Base-by-base conservation (phyloP, 1,140 invertebrate species). In the Cydia pomonella region DNA sequence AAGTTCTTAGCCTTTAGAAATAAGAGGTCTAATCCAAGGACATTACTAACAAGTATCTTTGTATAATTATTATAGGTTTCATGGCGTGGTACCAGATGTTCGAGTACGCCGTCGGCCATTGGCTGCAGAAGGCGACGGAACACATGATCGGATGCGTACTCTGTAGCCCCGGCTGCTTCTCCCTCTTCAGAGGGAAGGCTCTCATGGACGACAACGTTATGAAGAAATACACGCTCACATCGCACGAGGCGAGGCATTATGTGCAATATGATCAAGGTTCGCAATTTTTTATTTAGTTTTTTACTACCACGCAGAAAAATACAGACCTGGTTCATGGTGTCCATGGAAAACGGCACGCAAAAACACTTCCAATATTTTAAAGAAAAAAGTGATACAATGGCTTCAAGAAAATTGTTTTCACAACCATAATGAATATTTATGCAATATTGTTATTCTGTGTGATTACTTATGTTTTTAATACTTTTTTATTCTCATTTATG, bases 61-160 rank as follows among this genome's bases (percentile, higher is more conserved):
- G 29, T 75, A 6, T 53, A 59, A 9, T 10, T 27, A 27, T 74
- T 84, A 44, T 75, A 96, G 98, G 98, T 74, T 97, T 98, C 10
- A 99, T 99, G 98, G 98, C 98, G 25, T 99, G 98, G 98, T 99
- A 99, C 88, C 98, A 99, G 90, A 96, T 97, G 93, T 99, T 99
- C 92, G 98, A 99, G 91, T 99, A 99, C 83, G 98, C 98, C 29
- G 98, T 99, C 90, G 98, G 98, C 79, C 98, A 99, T 96, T 99
- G 98, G 98, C 96, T 99, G 73, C 98, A 99, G 94, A 99, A 99
- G 87, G 98, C 98, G 27, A 98, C 98, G 0, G 98, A 99, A 91
- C 98, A 99, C 86, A 98, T 99, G 95, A 98, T 98, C 84, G 98
- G 96, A 6, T 98, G 98, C 91, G 98, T 98, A 81, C 95, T 98